phyloP scores from a whole-genome alignment of 2,113 vertebrate genomes.

The Maccullochella peelii region DNA sequence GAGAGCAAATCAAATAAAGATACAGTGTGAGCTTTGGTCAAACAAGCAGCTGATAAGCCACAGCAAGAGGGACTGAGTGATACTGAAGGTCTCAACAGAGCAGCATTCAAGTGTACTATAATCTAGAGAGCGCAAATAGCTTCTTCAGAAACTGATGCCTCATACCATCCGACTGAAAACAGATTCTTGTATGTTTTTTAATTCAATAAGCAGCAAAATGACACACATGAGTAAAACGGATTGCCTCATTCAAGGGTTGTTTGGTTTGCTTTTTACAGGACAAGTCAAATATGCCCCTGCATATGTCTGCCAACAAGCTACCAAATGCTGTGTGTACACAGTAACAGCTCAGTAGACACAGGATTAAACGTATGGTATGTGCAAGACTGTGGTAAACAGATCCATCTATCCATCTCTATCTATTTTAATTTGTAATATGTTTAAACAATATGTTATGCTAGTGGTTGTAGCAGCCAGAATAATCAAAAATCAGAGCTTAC shows the following conservation, averaged over 20 bases:
- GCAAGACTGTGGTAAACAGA: background rate
- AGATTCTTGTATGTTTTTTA: slow-evolving; percentile 30
- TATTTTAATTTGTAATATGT: background rate
- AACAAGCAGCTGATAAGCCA: slow-evolving; percentile 53
- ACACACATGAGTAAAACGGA: slow-evolving; percentile 14
- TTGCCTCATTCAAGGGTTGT: slow-evolving; percentile 34
- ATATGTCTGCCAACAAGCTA: slow-evolving; percentile 29
- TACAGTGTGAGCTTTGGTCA: slow-evolving; percentile 37
- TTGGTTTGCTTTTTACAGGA: slow-evolving; percentile 43
- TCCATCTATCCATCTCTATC: slow-evolving; percentile 8
- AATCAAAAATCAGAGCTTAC: slow-evolving; percentile 16
- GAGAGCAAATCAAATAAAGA: slow-evolving; percentile 41
- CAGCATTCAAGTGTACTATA: slow-evolving; percentile 25
- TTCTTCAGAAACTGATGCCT: slow-evolving; percentile 42
- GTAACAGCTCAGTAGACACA: slow-evolving; percentile 10
- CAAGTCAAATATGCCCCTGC: slow-evolving; percentile 31
- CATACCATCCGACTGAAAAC: slow-evolving; percentile 25
- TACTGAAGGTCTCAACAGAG: slow-evolving; percentile 22
- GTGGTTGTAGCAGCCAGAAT: background rate
- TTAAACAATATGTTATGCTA: background rate
- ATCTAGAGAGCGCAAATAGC: slow-evolving; percentile 44
- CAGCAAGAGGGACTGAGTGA: slow-evolving; percentile 27
- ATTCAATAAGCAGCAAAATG: slow-evolving; percentile 17
- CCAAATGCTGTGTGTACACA: slow-evolving; percentile 20
- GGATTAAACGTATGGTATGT: background rate